Conservation (phyloP, 2,797 vertebrate species). For the Mormyrus hasselquistii region DNA sequence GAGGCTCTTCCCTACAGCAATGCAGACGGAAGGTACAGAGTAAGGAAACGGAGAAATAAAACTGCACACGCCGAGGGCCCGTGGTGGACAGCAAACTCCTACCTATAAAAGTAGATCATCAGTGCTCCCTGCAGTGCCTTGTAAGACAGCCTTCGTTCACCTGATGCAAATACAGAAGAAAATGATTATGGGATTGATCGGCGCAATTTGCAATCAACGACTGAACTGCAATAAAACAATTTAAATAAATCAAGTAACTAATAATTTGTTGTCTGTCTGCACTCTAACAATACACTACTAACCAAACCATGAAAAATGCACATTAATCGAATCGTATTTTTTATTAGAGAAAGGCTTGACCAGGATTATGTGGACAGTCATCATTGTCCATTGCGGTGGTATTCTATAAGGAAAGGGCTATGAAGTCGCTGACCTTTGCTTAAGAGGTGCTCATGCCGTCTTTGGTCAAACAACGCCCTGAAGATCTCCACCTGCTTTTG, state of each 20-base stretch:
- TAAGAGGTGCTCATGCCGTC: constrained; percentile 83
- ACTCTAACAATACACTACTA: constrained; percentile 1
- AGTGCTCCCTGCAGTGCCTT: constrained; percentile 88
- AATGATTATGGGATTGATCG: not conserved
- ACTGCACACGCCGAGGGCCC: not conserved
- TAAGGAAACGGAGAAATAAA: not conserved
- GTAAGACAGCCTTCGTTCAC: constrained; percentile 86
- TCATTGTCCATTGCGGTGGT: not conserved
- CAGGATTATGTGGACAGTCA: not conserved
- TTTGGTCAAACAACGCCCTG: constrained; percentile 84
- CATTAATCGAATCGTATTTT: not conserved
- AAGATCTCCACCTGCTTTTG: constrained; percentile 77
- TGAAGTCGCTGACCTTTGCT: constrained; percentile 72
- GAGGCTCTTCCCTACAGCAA: constrained; percentile 79
- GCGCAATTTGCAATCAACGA: not conserved
- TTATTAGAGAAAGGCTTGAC: not conserved
- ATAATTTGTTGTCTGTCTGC: not conserved
- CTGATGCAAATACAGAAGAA: constrained; percentile 48
- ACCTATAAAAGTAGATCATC: constrained; percentile 99
- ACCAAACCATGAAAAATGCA: not conserved
- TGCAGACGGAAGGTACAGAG: not conserved
- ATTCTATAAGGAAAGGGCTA: not conserved
- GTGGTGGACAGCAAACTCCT: constrained; percentile 17
- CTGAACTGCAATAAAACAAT: not conserved
- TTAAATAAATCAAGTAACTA: not conserved